Conservation (phyloP, 2,113 vertebrate genomes). For the Junco hyemalis region DNA sequence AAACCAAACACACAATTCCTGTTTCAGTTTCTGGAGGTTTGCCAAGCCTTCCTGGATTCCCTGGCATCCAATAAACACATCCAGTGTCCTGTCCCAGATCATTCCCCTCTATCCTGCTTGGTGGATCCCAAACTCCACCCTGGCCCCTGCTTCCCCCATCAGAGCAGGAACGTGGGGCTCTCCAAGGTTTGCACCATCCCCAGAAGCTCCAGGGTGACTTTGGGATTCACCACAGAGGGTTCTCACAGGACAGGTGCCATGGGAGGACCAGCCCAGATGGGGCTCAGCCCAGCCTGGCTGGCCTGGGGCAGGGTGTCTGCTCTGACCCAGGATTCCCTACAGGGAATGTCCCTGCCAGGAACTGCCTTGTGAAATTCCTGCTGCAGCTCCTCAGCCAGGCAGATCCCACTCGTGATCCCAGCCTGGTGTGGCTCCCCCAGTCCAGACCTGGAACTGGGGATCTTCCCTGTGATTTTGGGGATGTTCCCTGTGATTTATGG, state of each 20-base stretch:
- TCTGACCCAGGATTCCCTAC: not conserved
- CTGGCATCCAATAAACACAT: accelerated
- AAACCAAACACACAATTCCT: not conserved
- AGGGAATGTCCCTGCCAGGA: not conserved
- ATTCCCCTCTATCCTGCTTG: accelerated
- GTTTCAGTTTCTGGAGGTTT: accelerated
- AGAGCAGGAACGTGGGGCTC: accelerated
- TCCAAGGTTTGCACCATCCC: not conserved
- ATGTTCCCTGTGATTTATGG: not conserved
- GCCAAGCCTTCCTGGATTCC: not conserved
- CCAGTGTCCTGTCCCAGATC: accelerated
- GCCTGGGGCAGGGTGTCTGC: not conserved
- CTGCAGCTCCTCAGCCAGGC: not conserved
- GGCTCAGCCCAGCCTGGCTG: not conserved
- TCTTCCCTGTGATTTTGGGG: accelerated
- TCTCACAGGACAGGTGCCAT: not conserved
- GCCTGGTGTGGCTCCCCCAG: not conserved
- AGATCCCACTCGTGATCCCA: not conserved
- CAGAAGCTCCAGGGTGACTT: not conserved
- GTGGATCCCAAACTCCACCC: not conserved
- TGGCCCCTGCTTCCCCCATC: not conserved
- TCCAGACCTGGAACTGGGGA: not conserved
- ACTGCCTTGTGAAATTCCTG: too few species aligned
- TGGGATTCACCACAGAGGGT: not conserved
- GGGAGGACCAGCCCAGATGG: not conserved